Evolutionary conservation across 1,140 invertebrate species (phyloP).

Genomic region (Cotesia chilonis): DNA sequence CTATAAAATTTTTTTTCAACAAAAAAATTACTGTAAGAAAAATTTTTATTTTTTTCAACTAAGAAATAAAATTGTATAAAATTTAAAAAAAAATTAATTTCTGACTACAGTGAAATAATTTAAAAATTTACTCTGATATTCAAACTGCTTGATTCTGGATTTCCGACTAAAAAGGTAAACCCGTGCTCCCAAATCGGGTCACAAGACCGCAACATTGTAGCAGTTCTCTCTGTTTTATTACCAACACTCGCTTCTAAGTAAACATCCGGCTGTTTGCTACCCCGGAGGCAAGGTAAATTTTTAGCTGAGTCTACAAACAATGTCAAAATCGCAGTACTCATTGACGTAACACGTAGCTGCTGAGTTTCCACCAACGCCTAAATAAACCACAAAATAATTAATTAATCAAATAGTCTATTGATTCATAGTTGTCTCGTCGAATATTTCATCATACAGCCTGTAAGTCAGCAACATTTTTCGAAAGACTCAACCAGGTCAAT

Average conservation of each 20-base stretch:
- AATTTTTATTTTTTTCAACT: too few relatives aligned
- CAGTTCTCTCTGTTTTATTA: conserved; percentile 75
- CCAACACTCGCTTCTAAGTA: conserved; percentile 77
- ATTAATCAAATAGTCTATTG: not conserved
- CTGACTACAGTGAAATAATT: not conserved
- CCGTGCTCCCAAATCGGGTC: conserved; percentile 82
- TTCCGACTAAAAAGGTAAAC: conserved; percentile 88
- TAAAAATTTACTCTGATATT: conserved; percentile 72
- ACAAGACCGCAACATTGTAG: conserved; percentile 75
- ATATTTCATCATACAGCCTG: conserved; percentile 70
- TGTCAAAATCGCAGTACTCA: conserved; percentile 80
- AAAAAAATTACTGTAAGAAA: too few relatives aligned
- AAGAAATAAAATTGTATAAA: too few relatives aligned
- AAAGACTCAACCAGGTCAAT: conserved; percentile 86
- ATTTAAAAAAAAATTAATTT: too few relatives aligned
- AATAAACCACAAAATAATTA: not conserved
- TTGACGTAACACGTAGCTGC: conserved; percentile 75
- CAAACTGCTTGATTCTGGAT: conserved; percentile 87
- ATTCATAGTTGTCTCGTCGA: not conserved
- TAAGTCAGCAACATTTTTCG: conserved; percentile 75
- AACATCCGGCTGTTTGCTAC: conserved; percentile 82
- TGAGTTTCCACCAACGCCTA: conserved; percentile 81
- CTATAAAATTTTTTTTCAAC: too few relatives aligned
- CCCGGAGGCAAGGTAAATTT: conserved; percentile 78
- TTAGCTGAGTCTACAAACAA: conserved; percentile 90